Conservation (phyloP, 2,797 vertebrate species). For the Sphaeramia orbicularis region DNA sequence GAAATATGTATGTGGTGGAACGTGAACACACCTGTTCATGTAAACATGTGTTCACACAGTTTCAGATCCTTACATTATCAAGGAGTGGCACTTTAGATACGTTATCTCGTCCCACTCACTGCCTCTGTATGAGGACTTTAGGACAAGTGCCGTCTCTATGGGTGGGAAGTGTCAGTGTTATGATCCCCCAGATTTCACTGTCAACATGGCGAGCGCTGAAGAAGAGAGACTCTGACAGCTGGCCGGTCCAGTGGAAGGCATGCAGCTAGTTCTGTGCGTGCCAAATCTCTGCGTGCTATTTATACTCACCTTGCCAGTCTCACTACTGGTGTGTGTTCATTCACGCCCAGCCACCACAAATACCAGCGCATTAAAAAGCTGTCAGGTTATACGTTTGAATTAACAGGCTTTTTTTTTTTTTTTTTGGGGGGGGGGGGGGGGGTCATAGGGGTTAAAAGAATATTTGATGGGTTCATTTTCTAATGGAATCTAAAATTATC, state of each 20-base stretch:
- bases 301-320: constrained; percentile 61
- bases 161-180: constrained; percentile 45
- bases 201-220: constrained; percentile 64
- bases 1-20: neutral
- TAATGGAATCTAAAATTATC: neutral
- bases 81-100: neutral
- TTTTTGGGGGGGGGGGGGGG: no score
- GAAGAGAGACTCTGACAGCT: constrained; percentile 82
- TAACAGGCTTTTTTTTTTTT: no score
- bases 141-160: neutral
- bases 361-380: constrained; percentile 44
- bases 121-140: neutral
- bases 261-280: constrained; percentile 49
- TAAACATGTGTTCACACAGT: neutral
- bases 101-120: neutral
- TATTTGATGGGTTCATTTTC: neutral
- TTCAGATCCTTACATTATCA: neutral
- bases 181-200: constrained; percentile 51
- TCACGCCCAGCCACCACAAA: constrained; percentile 62
- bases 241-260: constrained; percentile 73
- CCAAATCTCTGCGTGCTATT: constrained; percentile 74
- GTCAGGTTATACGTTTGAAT: neutral
- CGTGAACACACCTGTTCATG: neutral
- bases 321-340: constrained; percentile 64
- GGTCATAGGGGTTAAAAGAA: neutral